Evolutionary conservation across 2,797 vertebrate species (phyloP), one percentile per base, ranked within the genome.

Genomic region (Rhinichthys osculus): DNA sequence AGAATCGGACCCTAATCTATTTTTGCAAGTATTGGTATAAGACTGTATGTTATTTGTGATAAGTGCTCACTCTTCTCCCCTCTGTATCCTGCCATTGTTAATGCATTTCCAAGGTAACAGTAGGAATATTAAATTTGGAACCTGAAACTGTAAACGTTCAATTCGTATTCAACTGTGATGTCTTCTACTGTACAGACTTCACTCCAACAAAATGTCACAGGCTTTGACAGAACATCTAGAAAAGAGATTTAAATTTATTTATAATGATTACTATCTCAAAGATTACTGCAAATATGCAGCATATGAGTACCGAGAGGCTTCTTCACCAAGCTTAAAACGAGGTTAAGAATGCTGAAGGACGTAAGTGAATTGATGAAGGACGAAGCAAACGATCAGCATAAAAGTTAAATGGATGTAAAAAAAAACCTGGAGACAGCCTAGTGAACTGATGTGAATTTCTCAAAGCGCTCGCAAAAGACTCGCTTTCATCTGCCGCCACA

Each of bases 31-130:
- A 35, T 42, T 62, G 27, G 70, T 14, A 78, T 27, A 78, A 27
- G 13, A 42, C 54, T 40, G 33, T 33, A 21, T 57, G 11, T 59
- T 59, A 57, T 27, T 42, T 62, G 76, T 62, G 35, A 62, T 64
- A 83, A 74, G 62, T 52, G 44, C n/a, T 57, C 44, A 72, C 35
- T 62, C 19, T 16, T 21, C 23, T 57, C 19, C 70, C 79, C 30
- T n/a, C 70, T 33, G 44, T 59, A 84, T 89, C 85, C 89, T 87
- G 85, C 62, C 57, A 89, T 85, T 89, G 84, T 88, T 88, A 71
- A 50, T 73, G 59, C 9, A 81, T 84, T 87, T 88, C 84, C 70
- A 85, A 87, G 78, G 72, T 72, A 86, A 90, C 83, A 11, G 70
- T 44, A 77, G 4, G 19, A 84, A 83, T 64, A 81, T 30, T 59